Percentiles rank a stretch among this genome's conserved stretches.
phyloP scores from a whole-genome alignment of 2,888 invertebrate genomes.

The Myopa tessellatipennis region DNA sequence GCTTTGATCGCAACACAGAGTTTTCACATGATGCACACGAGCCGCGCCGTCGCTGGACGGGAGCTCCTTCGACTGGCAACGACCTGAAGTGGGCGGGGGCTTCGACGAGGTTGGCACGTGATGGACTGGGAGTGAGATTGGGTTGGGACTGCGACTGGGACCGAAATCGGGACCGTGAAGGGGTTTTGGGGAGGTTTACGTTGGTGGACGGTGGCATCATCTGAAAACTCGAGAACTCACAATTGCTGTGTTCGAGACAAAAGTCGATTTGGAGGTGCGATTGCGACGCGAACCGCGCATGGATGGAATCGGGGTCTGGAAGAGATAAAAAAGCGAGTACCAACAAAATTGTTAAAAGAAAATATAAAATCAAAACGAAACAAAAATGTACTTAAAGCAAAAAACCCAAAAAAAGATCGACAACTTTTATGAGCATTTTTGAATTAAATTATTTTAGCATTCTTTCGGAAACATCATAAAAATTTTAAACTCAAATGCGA shows the following conservation, averaged over 20 bases:
- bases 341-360: neutral
- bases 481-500: no score
- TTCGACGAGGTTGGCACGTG: neutral
- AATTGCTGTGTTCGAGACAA: slow-evolving; percentile 66
- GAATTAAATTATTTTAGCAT: no score
- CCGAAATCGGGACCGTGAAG: neutral
- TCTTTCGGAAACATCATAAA: no score
- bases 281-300: slow-evolving; percentile 67
- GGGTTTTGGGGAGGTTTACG: no score
- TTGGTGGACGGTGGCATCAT: slow-evolving; percentile 39
- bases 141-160: neutral
- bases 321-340: slow-evolving; percentile 53
- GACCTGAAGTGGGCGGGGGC: slow-evolving; percentile 24
- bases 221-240: slow-evolving; percentile 55
- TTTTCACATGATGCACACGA: slow-evolving; percentile 32
- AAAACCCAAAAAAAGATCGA: no score
- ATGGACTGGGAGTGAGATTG: neutral
- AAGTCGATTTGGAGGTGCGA: slow-evolving; percentile 66
- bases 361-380: no score
- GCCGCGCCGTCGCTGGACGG: neutral
- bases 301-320: slow-evolving; percentile 65
- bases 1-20: slow-evolving; percentile 31
- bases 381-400: no score
- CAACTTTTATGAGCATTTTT: no score
- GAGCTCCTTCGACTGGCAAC: neutral